These are phyloP conservation scores for Halcyon malimbica DNA, from an alignment of 2,113 vertebrate species.

Conservation along the genomic window DNA sequence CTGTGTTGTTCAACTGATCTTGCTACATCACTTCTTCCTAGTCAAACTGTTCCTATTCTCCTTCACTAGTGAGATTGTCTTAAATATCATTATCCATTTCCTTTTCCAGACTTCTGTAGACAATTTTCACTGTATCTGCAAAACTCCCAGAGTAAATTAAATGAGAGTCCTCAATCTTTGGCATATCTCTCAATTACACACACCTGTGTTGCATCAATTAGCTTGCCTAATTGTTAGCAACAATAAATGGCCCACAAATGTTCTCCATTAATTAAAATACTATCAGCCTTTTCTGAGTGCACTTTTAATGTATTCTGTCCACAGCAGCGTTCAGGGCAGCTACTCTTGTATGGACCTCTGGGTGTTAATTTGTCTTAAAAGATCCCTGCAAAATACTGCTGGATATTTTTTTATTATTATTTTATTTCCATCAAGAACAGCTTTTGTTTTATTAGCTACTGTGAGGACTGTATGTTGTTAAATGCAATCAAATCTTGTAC, in stretches of 20 bases:
- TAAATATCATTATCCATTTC: background rate
- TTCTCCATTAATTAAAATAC: constrained; percentile 67
- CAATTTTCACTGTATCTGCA: constrained; percentile 39
- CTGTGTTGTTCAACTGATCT: background rate
- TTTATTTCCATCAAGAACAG: background rate
- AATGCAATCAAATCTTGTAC: background rate
- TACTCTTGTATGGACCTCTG: background rate
- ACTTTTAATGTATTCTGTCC: background rate
- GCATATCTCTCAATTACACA: constrained; percentile 69
- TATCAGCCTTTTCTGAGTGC: constrained; percentile 58
- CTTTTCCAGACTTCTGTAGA: background rate
- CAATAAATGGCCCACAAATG: constrained; percentile 63
- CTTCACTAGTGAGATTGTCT: background rate
- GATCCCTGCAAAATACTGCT: background rate
- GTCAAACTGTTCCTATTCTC: background rate
- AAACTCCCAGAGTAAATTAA: constrained; percentile 76
- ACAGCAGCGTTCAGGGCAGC: background rate
- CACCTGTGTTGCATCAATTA: constrained; percentile 80
- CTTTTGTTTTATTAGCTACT: background rate
- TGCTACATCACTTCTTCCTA: background rate
- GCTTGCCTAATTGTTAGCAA: constrained; percentile 63
- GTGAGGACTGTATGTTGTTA: background rate
- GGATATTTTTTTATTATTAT: too few species aligned
- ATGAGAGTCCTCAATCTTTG: constrained; percentile 62
- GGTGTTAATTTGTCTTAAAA: background rate